Percentiles rank a stretch among this genome's conserved stretches.
phyloP scores from a whole-genome alignment of 2,797 vertebrate genomes.

The Hippocampus kuda region DNA sequence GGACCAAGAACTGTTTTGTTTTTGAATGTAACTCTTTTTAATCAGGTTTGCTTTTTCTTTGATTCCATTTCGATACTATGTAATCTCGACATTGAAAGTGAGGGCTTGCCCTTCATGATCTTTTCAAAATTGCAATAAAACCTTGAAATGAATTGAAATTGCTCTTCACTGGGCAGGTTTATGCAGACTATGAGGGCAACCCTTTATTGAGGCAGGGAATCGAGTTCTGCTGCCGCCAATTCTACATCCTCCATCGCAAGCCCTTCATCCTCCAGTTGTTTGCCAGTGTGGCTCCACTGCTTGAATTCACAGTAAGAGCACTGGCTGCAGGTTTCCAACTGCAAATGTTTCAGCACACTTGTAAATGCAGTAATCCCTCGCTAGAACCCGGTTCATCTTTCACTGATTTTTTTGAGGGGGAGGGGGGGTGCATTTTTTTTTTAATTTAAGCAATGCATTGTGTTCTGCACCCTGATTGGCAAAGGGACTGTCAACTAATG shows the following conservation, averaged over 20 bases:
- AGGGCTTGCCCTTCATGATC: too few relatives aligned
- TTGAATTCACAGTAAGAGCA: conserved; percentile 87
- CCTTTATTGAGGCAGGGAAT: conserved; percentile 87
- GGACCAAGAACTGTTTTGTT: too few relatives aligned
- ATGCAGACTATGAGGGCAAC: conserved; percentile 94
- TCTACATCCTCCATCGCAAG: conserved; percentile 94
- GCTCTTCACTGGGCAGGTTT: conserved; percentile 66
- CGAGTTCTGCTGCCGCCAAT: conserved; percentile 94
- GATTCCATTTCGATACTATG: too few relatives aligned
- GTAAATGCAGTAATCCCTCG: not conserved
- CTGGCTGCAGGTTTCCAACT: not conserved
- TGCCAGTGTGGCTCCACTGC: conserved; percentile 90
- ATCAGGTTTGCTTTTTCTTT: too few relatives aligned
- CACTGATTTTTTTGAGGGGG: too few relatives aligned
- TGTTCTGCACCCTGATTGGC: too few relatives aligned
- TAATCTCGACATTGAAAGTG: too few relatives aligned
- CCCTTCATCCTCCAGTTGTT: conserved; percentile 95
- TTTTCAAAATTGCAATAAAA: too few relatives aligned
- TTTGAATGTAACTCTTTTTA: not conserved
- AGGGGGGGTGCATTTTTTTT: too few relatives aligned
- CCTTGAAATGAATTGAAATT: not conserved
- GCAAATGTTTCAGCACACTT: not conserved
- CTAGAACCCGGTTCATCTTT: too few relatives aligned
- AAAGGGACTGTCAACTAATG: too few relatives aligned
- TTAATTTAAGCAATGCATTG: too few relatives aligned